A percentile compares a stretch with the other conserved stretches of the same genome.
Evolutionary conservation across 2,113 vertebrate species (phyloP).

Genomic region (Pseudorectes ferrugineus): DNA sequence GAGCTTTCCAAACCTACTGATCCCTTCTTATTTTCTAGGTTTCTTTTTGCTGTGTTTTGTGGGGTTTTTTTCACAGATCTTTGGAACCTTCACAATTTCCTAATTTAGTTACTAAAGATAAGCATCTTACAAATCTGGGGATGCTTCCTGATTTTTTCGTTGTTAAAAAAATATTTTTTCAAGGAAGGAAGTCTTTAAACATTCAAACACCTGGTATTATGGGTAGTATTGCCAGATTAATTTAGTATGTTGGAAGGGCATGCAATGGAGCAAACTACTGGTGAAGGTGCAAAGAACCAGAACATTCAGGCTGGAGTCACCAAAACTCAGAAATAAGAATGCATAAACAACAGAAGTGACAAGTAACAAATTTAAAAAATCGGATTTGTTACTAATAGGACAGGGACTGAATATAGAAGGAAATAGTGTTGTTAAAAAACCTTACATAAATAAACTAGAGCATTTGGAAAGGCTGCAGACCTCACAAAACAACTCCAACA

Average conservation of each 20-base stretch:
- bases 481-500: not conserved
- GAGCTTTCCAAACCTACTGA: not conserved
- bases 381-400: not conserved
- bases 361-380: not conserved
- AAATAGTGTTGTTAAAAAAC: not conserved
- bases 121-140: not conserved
- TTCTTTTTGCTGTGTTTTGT: not conserved
- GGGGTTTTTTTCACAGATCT: rapidly evolving
- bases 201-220: not conserved
- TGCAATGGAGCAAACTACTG: not conserved
- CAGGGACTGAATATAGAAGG: not conserved
- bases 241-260: not conserved
- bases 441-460: not conserved
- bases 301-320: not conserved
- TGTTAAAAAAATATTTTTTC: not conserved
- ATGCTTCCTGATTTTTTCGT: not conserved
- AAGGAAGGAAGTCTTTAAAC: not conserved
- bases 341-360: not conserved
- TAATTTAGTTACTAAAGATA: not conserved
- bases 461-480: not conserved
- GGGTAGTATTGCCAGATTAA: not conserved
- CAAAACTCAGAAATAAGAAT: not conserved
- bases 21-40: rapidly evolving
- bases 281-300: not conserved
- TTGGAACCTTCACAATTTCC: not conserved